Conservation (phyloP, 2,113 vertebrate genomes). For the Tichodroma muraria region DNA sequence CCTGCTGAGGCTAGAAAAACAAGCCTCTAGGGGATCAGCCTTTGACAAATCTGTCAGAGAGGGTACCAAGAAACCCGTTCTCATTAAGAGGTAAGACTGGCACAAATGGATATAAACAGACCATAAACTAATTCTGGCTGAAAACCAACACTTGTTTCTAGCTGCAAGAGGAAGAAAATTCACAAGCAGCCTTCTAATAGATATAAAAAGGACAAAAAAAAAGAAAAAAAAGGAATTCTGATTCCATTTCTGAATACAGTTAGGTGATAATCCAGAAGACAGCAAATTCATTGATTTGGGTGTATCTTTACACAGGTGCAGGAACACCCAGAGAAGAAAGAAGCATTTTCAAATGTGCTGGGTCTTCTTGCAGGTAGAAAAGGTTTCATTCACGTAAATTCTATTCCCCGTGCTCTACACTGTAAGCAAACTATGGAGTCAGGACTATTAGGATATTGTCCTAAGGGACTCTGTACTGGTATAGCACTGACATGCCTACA, state of each 20-base stretch:
- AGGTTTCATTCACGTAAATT: background rate
- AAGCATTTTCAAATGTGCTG: background rate
- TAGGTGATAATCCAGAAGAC: background rate
- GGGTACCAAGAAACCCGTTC: background rate
- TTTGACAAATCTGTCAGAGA: background rate
- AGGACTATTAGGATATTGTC: background rate
- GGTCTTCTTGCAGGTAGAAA: background rate
- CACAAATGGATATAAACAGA: background rate
- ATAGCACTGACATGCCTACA: background rate
- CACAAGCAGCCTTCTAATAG: background rate
- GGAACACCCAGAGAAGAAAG: background rate
- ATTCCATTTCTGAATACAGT: background rate
- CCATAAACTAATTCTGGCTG: background rate
- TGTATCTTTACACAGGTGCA: background rate
- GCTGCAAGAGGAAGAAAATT: background rate
- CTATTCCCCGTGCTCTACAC: too few species aligned
- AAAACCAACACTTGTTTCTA: background rate
- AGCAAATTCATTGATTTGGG: background rate
- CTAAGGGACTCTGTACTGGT: background rate
- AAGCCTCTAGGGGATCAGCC: background rate
- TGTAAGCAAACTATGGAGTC: background rate
- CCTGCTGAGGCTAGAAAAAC: background rate
- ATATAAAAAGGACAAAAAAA: accelerated
- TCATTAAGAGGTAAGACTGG: background rate
- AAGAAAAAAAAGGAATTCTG: background rate